phyloP scores from a whole-genome alignment of 2,797 vertebrate species.

The Acomys russatus region DNA sequence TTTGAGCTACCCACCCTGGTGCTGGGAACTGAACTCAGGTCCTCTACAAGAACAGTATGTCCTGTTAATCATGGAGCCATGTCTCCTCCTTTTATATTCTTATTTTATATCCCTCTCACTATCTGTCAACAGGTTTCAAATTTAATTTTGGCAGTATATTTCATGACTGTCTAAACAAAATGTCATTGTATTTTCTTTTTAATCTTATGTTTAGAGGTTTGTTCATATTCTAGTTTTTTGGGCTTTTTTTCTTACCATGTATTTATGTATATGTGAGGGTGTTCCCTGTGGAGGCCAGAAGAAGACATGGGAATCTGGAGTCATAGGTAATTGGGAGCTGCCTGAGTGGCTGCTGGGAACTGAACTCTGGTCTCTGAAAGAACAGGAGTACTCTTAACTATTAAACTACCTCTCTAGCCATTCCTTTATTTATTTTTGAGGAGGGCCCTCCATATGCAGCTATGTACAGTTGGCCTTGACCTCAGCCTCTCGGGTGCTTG shows the following conservation, averaged over 20 bases:
- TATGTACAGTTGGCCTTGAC: not conserved
- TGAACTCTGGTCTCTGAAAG: not conserved
- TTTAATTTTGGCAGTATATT: constrained; percentile 56
- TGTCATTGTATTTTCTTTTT: not conserved
- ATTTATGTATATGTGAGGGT: not conserved
- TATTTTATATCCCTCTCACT: not conserved
- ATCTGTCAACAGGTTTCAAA: constrained; percentile 33
- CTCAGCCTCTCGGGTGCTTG: no score
- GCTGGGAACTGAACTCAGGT: not conserved
- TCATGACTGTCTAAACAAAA: not conserved
- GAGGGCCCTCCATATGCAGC: not conserved
- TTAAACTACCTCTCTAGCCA: not conserved
- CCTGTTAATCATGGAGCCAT: not conserved
- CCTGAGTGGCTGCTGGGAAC: not conserved
- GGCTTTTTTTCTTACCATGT: not conserved
- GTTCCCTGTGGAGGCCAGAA: not conserved
- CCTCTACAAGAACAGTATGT: not conserved
- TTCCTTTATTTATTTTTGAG: not conserved
- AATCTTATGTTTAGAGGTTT: not conserved
- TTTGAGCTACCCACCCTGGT: not conserved
- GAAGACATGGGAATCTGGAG: not conserved
- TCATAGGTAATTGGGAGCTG: not conserved
- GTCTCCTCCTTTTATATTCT: not conserved
- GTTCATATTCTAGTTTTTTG: not conserved
- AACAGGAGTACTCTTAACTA: not conserved